A percentile compares a stretch with the other conserved stretches of the same genome.
Evolutionary conservation across 2,888 invertebrate genomes (phyloP).

Genomic region (Drosophila tanythrix): DNA sequence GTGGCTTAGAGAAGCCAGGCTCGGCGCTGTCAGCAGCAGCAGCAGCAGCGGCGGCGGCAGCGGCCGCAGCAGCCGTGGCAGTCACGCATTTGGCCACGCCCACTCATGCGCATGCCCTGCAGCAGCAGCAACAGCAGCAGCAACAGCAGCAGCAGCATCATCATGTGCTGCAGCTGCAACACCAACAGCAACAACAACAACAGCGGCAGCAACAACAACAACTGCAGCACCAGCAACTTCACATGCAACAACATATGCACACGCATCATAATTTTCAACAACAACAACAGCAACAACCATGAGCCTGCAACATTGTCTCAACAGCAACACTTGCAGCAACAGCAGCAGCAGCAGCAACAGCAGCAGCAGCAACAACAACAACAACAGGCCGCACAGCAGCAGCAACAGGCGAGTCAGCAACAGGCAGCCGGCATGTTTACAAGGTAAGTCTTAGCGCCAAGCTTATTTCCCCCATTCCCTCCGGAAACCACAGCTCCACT

Average conservation of each 20-base stretch:
- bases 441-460: constrained; percentile 76
- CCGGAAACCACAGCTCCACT: constrained; percentile 31
- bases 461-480: constrained; percentile 18
- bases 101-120: constrained; percentile 61
- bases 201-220: constrained; percentile 65
- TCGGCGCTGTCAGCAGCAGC: constrained; percentile 55
- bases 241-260: constrained; percentile 66
- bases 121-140: constrained; percentile 51
- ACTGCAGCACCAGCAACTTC: constrained; percentile 71
- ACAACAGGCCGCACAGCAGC: constrained; percentile 58
- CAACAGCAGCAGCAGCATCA: constrained; percentile 59
- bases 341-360: constrained; percentile 60
- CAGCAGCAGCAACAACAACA: constrained; percentile 59
- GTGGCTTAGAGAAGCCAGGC: constrained; percentile 68
- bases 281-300: constrained; percentile 69
- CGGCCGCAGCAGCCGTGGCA: constrained; percentile 57
- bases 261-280: constrained; percentile 75
- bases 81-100: constrained; percentile 58
- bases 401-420: constrained; percentile 57
- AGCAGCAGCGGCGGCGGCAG: constrained; percentile 45
- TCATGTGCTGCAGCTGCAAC: constrained; percentile 58
- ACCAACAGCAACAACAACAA: constrained; percentile 37
- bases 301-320: constrained; percentile 61
- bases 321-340: constrained; percentile 73
- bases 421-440: constrained; percentile 76